These are phyloP conservation scores for Brachyopa scutellaris DNA, from an alignment of 2,888 invertebrate genomes.

Conservation along the genomic window DNA sequence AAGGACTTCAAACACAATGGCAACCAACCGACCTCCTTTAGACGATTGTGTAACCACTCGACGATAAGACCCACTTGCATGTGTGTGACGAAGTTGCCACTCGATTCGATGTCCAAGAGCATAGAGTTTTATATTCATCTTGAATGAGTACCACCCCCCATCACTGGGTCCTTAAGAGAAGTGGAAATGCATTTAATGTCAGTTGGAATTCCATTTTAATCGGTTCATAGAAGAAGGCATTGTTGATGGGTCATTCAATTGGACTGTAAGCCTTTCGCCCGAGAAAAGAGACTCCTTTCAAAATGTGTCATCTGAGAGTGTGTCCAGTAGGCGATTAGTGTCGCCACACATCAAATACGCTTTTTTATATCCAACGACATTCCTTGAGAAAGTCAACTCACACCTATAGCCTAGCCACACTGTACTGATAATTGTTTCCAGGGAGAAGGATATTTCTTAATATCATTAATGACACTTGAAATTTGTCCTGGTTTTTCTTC, in stretches of 20 bases:
- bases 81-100: conserved; percentile 59
- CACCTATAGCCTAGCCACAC: too few species aligned
- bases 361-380: neutral
- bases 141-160: conserved; percentile 21
- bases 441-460: conserved; percentile 55
- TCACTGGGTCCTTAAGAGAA: conserved; percentile 10
- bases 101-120: conserved; percentile 44
- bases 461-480: conserved; percentile 61
- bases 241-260: conserved; percentile 54
- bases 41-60: conserved; percentile 55
- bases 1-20: conserved; percentile 45
- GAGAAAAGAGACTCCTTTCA: neutral
- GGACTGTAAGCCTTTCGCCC: conserved; percentile 36
- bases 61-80: conserved; percentile 48
- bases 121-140: conserved; percentile 14
- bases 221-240: conserved; percentile 21
- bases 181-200: conserved; percentile 62
- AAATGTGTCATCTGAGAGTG: neutral
- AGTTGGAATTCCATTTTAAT: conserved; percentile 41
- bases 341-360: conserved; percentile 24
- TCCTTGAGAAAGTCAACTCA: neutral
- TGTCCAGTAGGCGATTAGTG: conserved; percentile 37
- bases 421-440: too few species aligned
- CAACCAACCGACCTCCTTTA: conserved; percentile 11
- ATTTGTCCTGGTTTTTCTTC: conserved; percentile 39